phyloP scores from a whole-genome alignment of 1,140 invertebrate genomes.

The Aplysia californica region DNA sequence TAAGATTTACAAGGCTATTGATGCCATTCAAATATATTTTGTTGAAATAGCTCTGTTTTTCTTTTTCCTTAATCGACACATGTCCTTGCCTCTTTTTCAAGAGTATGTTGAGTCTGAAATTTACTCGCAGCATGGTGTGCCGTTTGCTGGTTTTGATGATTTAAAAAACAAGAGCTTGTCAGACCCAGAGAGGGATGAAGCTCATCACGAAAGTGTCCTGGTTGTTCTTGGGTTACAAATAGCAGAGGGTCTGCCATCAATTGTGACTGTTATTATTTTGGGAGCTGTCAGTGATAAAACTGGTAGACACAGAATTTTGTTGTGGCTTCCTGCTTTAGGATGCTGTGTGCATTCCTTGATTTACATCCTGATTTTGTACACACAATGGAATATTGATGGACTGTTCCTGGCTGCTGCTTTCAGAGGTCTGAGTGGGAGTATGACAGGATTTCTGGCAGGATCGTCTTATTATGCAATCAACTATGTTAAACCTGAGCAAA shows the following conservation, averaged over 20 bases:
- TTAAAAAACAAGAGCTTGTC: slow-evolving; percentile 19
- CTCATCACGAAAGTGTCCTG: slow-evolving; percentile 54
- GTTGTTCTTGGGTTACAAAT: slow-evolving; percentile 56
- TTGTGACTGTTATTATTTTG: slow-evolving; percentile 58
- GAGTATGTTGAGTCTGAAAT: slow-evolving; percentile 58
- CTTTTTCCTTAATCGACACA: slow-evolving; percentile 60
- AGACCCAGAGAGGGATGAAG: slow-evolving; percentile 37
- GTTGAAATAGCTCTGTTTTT: slow-evolving; percentile 59
- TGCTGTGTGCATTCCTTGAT: slow-evolving; percentile 54
- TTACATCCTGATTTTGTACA: slow-evolving; percentile 59
- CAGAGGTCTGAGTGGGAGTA: slow-evolving; percentile 59
- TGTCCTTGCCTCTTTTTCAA: slow-evolving; percentile 61
- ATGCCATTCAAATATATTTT: slow-evolving; percentile 49
- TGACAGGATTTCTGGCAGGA: slow-evolving; percentile 60
- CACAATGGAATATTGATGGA: slow-evolving; percentile 60
- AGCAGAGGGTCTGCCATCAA: slow-evolving; percentile 60
- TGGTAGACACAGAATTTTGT: slow-evolving; percentile 52
- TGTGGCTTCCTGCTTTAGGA: slow-evolving; percentile 58
- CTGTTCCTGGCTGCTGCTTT: slow-evolving; percentile 62
- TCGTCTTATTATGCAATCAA: slow-evolving; percentile 60
- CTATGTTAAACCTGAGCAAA: slow-evolving; percentile 49
- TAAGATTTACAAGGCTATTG: slow-evolving; percentile 31
- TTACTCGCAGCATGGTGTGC: slow-evolving; percentile 46
- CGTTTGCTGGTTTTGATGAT: slow-evolving; percentile 31
- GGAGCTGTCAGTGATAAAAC: slow-evolving; percentile 61